Evolutionary conservation across 2,797 vertebrate species (phyloP), one percentile per base, ranked within the genome.

Genomic region (Poecilia velifera): DNA sequence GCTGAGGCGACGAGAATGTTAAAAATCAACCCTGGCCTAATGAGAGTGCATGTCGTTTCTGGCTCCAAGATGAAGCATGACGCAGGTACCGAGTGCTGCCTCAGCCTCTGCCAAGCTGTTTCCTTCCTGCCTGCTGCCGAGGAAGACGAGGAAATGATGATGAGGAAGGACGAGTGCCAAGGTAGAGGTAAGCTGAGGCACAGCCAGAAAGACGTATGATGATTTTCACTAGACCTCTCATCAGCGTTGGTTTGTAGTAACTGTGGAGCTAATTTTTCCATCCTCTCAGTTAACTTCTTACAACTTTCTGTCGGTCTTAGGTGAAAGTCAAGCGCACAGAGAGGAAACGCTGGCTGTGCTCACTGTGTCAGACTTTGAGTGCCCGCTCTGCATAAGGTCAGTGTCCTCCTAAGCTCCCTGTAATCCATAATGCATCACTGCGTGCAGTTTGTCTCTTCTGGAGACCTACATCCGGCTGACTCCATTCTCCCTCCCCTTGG

Each of bases 341-440:
- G 89, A 92, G 70, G 89, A 87, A 8, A 87, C 83, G 55, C 92
- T 95, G 49, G 74, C 41, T 25, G 85, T 95, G 70, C 94, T 98
- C 87, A 96, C 91, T 0, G 57, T 96, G 51, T 95, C 97, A 31
- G 97, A 98, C 89, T 93, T 98, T 70, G 97, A 98, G 90, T 98
- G 97, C 74, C 97, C 97, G 73, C 96, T 98, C 83, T 98, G 97
- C 91, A 97, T 97, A 80, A 96, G 97, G 97, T 98, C 80, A 94
- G 96, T 87, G 72, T 76, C 76, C 46, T 36, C 22, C 22, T 74
- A 22, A 25, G 22, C 78, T 76, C 2, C 0, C n/a, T 83, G 41
- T 12, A 28, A 84, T 85, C 85, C 82, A 80, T 85, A 79, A 79
- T 79, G 34, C 76, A 77, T 64, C 13, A 14, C 64, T 64, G 74